These are phyloP conservation scores for Marmota flaviventris DNA, from an alignment of 2,113 vertebrate species.

Conservation along the genomic window DNA sequence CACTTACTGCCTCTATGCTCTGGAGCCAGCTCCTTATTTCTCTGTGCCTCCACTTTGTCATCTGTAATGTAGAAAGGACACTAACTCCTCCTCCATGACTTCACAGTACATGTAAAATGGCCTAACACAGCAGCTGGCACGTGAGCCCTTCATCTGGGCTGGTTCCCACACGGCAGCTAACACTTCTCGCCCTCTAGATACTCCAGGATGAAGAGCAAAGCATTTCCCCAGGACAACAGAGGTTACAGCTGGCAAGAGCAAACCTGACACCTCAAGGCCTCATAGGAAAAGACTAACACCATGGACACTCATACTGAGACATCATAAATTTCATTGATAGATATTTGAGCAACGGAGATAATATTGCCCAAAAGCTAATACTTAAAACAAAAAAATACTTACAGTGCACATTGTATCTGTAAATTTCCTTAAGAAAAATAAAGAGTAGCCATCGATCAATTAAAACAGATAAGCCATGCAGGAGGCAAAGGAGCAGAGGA, in stretches of 20 bases:
- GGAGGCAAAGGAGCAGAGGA: not conserved
- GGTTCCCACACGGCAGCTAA: not conserved
- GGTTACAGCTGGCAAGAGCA: not conserved
- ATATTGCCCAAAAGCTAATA: not conserved
- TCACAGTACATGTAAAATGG: not conserved
- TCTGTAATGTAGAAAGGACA: not conserved
- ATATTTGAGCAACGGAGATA: not conserved
- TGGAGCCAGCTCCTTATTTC: not conserved
- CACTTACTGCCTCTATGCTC: not conserved
- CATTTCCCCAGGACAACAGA: not conserved
- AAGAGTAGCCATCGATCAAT: not conserved
- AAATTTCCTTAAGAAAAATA: not conserved
- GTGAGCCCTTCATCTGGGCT: not conserved
- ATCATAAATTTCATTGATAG: not conserved
- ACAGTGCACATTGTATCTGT: not conserved
- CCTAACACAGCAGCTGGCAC: not conserved
- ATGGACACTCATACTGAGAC: not conserved
- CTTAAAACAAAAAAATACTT: not conserved
- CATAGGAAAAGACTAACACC: not conserved
- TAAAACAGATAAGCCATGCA: not conserved
- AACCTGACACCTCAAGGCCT: not conserved
- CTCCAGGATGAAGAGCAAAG: too few species aligned
- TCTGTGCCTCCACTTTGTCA: not conserved
- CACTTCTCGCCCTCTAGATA: too few species aligned
- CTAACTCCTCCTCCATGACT: not conserved